A percentile compares a stretch with the other conserved stretches of the same genome.
These are phyloP conservation scores for Drosophila cognata DNA, from an alignment of 2,888 invertebrate species.

Conservation along the genomic window DNA sequence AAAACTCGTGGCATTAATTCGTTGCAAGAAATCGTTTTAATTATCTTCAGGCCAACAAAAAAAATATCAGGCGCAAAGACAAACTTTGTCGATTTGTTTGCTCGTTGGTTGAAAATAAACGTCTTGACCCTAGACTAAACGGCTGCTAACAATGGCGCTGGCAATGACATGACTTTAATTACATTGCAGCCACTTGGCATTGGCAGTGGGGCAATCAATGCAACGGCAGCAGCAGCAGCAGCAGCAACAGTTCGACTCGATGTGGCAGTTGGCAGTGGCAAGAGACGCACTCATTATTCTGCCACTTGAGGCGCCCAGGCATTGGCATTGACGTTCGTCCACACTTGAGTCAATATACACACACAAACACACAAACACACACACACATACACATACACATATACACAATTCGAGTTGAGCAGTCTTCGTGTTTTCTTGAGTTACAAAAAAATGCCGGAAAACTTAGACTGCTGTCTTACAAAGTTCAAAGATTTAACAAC, in stretches of 20 bases:
- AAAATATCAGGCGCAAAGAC: slow-evolving; percentile 9
- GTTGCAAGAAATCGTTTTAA: slow-evolving; percentile 51
- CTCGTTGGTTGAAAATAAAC: slow-evolving; percentile 8
- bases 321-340: slow-evolving; percentile 51
- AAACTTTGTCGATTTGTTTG: slow-evolving; percentile 63
- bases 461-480: not conserved
- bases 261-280: slow-evolving; percentile 41
- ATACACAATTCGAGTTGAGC: slow-evolving; percentile 11
- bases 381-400: slow-evolving; percentile 1
- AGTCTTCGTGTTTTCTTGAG: slow-evolving; percentile 20
- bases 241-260: slow-evolving; percentile 16
- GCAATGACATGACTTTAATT: slow-evolving; percentile 76
- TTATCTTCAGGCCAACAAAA: slow-evolving; percentile 35
- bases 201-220: slow-evolving; percentile 46
- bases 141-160: slow-evolving; percentile 50
- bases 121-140: slow-evolving; percentile 39
- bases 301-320: slow-evolving; percentile 69
- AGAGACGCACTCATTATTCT: slow-evolving; percentile 60
- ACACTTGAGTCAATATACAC: slow-evolving; percentile 37
- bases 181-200: slow-evolving; percentile 64
- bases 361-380: slow-evolving; percentile 13
- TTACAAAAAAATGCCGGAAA: not conserved
- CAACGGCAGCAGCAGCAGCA: slow-evolving; percentile 25
- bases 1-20: slow-evolving; percentile 25
- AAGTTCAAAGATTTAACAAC: not conserved